These are phyloP conservation scores for Lucinisca nassula DNA, from an alignment of 2,888 invertebrate species.

Conservation along the genomic window DNA sequence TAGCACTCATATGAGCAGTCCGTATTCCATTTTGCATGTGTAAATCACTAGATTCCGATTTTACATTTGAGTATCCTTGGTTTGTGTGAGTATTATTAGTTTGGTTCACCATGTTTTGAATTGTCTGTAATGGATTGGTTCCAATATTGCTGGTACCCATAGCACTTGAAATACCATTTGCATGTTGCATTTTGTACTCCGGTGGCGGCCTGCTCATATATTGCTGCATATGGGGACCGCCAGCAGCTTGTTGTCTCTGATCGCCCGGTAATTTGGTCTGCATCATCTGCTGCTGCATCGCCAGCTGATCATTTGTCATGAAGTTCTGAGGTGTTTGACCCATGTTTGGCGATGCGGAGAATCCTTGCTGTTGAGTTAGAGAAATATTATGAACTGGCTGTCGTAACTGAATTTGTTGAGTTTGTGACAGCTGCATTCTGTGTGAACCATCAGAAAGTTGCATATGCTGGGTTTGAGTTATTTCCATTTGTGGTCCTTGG, in stretches of 20 bases:
- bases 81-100: slow-evolving; percentile 76
- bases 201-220: slow-evolving; percentile 92
- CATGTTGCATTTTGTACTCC: slow-evolving; percentile 91
- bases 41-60: slow-evolving; percentile 76
- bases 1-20: slow-evolving; percentile 79
- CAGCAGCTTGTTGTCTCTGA: slow-evolving; percentile 44
- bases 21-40: slow-evolving; percentile 79
- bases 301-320: slow-evolving; percentile 78
- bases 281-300: slow-evolving; percentile 69
- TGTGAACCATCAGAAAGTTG: slow-evolving; percentile 88
- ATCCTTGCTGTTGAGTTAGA: slow-evolving; percentile 83
- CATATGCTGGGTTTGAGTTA: slow-evolving; percentile 93
- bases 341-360: slow-evolving; percentile 72
- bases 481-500: slow-evolving; percentile 93
- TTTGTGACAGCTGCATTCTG: slow-evolving; percentile 83
- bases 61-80: slow-evolving; percentile 78
- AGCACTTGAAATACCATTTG: slow-evolving; percentile 66
- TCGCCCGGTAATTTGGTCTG: slow-evolving; percentile 58
- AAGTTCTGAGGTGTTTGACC: slow-evolving; percentile 69
- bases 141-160: slow-evolving; percentile 66
- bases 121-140: slow-evolving; percentile 85
- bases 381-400: slow-evolving; percentile 88
- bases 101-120: slow-evolving; percentile 90
- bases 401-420: slow-evolving; percentile 89
- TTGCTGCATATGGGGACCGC: slow-evolving; percentile 84